Evolutionary conservation across 30 jellyfish, hydroid and myxozoan species (phyloP).

Genomic region (Aurelia sp.): DNA sequence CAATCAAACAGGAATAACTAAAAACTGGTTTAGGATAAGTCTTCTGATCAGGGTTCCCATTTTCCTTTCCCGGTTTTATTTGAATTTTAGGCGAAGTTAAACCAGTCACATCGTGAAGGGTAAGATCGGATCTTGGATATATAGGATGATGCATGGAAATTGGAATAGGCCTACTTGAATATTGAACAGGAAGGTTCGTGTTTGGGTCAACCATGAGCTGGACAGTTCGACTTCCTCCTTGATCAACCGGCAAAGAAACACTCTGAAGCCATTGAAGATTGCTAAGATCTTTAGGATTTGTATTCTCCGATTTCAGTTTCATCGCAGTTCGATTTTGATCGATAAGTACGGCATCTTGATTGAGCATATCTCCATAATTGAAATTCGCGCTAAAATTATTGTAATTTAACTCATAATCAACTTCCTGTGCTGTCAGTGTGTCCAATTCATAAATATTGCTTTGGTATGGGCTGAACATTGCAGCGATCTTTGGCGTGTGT

Average conservation of each 20-base stretch:
- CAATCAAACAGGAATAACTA: constrained; percentile 96
- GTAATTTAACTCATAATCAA: constrained; percentile 83
- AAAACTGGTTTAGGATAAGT: constrained; percentile 97
- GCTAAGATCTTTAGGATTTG: constrained; percentile 83
- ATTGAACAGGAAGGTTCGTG: constrained; percentile 93
- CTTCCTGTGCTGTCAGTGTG: constrained; percentile 88
- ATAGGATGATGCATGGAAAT: constrained; percentile 73
- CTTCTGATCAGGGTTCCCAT: constrained; percentile 85
- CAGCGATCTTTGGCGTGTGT: constrained; percentile 1
- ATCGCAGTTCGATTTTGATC: constrained; percentile 80
- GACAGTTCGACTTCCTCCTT: constrained; percentile 77
- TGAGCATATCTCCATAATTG: constrained; percentile 89
- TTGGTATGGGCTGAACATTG: constrained; percentile 89
- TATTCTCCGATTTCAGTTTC: constrained; percentile 79
- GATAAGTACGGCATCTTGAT: constrained; percentile 77
- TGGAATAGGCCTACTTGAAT: constrained; percentile 64
- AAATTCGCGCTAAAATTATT: constrained; percentile 84
- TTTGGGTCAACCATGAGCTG: constrained; percentile 96
- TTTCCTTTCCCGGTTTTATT: constrained; percentile 85
- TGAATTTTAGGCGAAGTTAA: constrained; percentile 58
- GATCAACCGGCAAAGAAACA: constrained; percentile 90
- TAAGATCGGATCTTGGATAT: constrained; percentile 53
- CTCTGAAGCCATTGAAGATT: constrained; percentile 93
- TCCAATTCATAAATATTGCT: constrained; percentile 88
- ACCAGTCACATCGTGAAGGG: constrained; percentile 63